Evolutionary conservation across 1,140 invertebrate genomes (phyloP).

Genomic region (Magallana gigas): DNA sequence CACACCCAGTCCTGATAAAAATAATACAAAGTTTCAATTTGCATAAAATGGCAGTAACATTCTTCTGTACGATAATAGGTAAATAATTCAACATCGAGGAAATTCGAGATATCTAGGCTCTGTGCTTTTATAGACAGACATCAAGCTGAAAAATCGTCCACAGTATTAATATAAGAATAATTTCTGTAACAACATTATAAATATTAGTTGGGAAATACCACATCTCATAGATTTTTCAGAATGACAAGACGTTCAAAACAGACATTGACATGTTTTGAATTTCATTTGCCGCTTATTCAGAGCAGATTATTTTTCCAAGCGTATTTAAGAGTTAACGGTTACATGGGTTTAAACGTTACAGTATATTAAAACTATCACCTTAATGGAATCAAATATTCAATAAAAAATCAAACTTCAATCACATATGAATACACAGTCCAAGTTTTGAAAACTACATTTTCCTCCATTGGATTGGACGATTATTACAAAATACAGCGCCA

Average conservation of each 20-base stretch:
- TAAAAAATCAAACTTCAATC: neutral
- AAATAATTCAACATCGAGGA: neutral
- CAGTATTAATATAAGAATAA: no score
- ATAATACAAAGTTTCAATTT: neutral
- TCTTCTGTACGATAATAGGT: neutral
- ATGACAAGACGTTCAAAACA: neutral
- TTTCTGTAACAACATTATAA: no score
- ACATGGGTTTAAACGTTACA: neutral
- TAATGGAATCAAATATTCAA: neutral
- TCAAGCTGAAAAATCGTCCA: no score
- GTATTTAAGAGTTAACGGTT: neutral
- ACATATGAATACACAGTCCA: neutral
- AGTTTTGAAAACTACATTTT: conserved; percentile 35
- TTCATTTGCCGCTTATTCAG: neutral
- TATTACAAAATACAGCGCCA: neutral
- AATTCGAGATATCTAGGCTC: neutral
- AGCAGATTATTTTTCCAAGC: neutral
- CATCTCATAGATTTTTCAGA: neutral
- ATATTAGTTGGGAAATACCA: no score
- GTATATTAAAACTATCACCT: neutral
- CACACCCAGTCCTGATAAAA: neutral
- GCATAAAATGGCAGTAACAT: no score
- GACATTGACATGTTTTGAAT: conserved; percentile 26
- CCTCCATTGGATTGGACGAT: conserved; percentile 17
- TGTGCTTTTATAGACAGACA: neutral